Percentiles rank a stretch among this genome's conserved stretches.
These are phyloP conservation scores for Etheostoma perlongum DNA, from an alignment of 2,797 vertebrate genomes.

Conservation along the genomic window DNA sequence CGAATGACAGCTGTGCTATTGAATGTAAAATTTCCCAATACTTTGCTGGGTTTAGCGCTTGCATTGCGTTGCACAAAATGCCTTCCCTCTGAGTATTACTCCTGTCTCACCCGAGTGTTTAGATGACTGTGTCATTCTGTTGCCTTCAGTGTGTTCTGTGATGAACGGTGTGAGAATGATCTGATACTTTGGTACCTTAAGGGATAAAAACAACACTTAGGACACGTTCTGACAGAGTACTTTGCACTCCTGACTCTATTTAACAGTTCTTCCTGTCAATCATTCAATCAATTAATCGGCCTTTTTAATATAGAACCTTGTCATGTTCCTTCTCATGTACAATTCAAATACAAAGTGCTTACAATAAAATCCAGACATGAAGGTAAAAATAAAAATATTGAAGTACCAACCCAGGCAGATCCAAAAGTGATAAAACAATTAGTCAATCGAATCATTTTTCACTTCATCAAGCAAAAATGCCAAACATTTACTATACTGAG, in stretches of 20 bases:
- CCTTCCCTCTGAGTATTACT: slow-evolving; percentile 49
- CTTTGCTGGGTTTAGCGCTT: slow-evolving; percentile 33
- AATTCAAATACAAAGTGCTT: neutral
- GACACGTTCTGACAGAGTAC: neutral
- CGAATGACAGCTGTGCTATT: slow-evolving; percentile 68
- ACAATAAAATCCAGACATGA: neutral
- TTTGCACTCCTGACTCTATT: neutral
- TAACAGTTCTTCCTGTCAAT: neutral
- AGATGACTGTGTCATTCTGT: slow-evolving; percentile 9
- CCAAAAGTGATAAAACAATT: neutral
- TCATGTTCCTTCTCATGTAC: neutral
- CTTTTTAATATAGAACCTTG: neutral
- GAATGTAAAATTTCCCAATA: slow-evolving; percentile 42
- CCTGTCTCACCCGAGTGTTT: slow-evolving; percentile 21
- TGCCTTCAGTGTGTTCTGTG: slow-evolving; percentile 52
- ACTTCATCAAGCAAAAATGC: too few species aligned
- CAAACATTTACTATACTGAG: too few species aligned
- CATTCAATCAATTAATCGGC: neutral
- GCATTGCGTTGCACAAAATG: slow-evolving; percentile 61
- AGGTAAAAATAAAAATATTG: neutral
- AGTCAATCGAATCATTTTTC: too few species aligned
- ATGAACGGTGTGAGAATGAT: slow-evolving; percentile 47
- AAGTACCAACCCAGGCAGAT: neutral
- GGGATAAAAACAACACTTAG: slow-evolving; percentile 18
- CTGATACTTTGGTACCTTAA: slow-evolving; percentile 41